A percentile compares a stretch with the other conserved stretches of the same genome.
These are phyloP conservation scores for Drosophila ananassae DNA, from an alignment of 1,140 invertebrate species.

Conservation along the genomic window DNA sequence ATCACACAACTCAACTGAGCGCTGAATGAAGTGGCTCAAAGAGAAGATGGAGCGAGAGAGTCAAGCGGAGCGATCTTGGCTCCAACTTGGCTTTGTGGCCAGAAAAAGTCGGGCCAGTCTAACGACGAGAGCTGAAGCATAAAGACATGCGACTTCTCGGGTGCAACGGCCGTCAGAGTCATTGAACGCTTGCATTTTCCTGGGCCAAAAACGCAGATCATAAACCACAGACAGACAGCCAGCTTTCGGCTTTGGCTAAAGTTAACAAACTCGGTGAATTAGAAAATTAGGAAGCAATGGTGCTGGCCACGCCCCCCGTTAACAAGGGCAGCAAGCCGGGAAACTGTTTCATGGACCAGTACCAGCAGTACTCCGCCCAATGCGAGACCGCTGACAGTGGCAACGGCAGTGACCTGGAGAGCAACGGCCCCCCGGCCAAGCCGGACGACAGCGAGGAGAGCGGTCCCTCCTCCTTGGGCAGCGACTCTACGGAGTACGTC, in stretches of 20 bases:
- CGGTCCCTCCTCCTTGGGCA: conserved; percentile 75
- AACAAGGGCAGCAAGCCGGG: conserved; percentile 79
- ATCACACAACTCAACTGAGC: conserved; percentile 16
- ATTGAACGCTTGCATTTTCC: conserved; percentile 68
- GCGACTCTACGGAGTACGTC: conserved; percentile 76
- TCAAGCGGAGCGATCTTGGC: conserved; percentile 25
- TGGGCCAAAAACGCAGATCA: conserved; percentile 25
- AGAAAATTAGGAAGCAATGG: conserved; percentile 41
- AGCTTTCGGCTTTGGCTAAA: not conserved
- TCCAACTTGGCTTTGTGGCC: conserved; percentile 30
- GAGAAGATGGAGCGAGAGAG: conserved; percentile 22
- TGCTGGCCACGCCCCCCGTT: conserved; percentile 53
- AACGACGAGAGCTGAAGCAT: conserved; percentile 78
- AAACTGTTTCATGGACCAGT: conserved; percentile 86
- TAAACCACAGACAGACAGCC: conserved; percentile 22
- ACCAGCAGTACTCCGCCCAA: conserved; percentile 85
- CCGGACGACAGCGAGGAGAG: conserved; percentile 83
- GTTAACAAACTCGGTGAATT: conserved; percentile 2
- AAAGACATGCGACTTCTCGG: conserved; percentile 76
- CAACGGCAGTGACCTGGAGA: conserved; percentile 91
- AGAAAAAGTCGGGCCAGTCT: conserved; percentile 69
- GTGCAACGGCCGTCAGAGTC: conserved; percentile 81
- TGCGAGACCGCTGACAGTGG: conserved; percentile 92
- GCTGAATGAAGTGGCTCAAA: conserved; percentile 54
- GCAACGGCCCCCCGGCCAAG: conserved; percentile 82